Percentiles rank a stretch among this genome's conserved stretches.
phyloP scores from a whole-genome alignment of 2,888 invertebrate species.

The Xestoiulus laeticollis region DNA sequence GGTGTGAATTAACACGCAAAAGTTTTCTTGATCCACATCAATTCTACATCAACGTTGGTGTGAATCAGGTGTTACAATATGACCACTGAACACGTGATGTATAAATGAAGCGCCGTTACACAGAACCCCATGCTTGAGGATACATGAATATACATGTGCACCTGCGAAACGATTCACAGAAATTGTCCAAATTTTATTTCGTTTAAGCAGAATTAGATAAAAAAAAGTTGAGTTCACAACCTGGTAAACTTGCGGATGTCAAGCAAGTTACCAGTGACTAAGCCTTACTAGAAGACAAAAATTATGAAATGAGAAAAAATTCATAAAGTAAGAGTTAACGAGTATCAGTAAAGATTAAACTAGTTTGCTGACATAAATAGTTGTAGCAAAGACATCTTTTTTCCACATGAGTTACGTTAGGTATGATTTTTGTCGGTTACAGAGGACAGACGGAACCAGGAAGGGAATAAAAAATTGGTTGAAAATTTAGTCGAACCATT shows the following conservation, averaged over 20 bases:
- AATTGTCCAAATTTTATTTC: too few species aligned
- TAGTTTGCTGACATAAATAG: background rate
- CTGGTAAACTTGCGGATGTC: background rate
- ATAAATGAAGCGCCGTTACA: too few species aligned
- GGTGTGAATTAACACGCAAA: too few species aligned
- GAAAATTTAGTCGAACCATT: background rate
- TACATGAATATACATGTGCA: too few species aligned
- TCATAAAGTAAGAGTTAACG: background rate
- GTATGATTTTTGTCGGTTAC: background rate
- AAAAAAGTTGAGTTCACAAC: background rate
- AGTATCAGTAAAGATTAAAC: background rate
- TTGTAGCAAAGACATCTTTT: background rate
- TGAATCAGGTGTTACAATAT: too few species aligned
- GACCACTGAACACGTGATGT: too few species aligned
- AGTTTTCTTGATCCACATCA: too few species aligned
- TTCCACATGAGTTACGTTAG: background rate
- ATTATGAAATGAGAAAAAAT: background rate
- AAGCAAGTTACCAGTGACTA: too few species aligned
- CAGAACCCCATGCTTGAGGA: too few species aligned
- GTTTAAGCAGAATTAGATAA: too few species aligned
- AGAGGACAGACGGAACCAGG: background rate
- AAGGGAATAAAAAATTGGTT: background rate
- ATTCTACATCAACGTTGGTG: too few species aligned
- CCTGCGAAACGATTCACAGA: too few species aligned
- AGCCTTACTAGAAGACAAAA: background rate